Evolutionary conservation across 2,888 invertebrate species (phyloP), one percentile per base, ranked within the genome.

Genomic region (Ectemnius cavifrons): DNA sequence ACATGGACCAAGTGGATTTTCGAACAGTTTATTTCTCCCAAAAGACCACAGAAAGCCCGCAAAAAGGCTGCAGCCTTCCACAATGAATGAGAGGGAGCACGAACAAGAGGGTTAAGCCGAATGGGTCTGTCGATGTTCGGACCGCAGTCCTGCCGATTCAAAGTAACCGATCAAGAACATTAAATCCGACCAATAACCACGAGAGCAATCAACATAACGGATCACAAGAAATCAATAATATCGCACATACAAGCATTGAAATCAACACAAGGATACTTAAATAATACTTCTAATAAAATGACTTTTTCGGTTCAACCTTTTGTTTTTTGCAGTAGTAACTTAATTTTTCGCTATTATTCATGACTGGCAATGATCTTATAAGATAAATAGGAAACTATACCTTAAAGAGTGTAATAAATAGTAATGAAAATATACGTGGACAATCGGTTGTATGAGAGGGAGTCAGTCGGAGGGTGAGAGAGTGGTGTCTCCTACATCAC

Each of bases 1-100:
- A 87, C 88, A 87, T 81, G 86, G 80, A 84, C 87, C 84, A 84
- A 88, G 85, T 83, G 83, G 85, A 87, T 86, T 86, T 84, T 83
- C 81, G 75, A 65, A 57, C 77, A 68, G 74, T 69, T 72, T 63
- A 79, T 75, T 82, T 71, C 78, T 81, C 69, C 85, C 83, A 83
- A 84, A 83, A 79, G 85, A 61, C 74, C 81, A 75, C 78, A 78
- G 76, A 84, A 81, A 76, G 80, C 69, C 74, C 73, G 80, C 77
- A 72, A 77, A 77, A 77, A 69, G 77, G 77, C 66, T 69, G 77
- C 68, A 49, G 46, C 63, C 67, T 64, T 68, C 68, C 60, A 52
- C n/a, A 46, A 57, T 49, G 61, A 37, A 58, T n/a, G n/a, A 62
- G 61, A 56, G 27, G 37, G 49, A 63, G 60, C 57, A 37, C 16